Evolutionary conservation across 2,113 vertebrate genomes (phyloP).

Genomic region (Trichechus manatus): DNA sequence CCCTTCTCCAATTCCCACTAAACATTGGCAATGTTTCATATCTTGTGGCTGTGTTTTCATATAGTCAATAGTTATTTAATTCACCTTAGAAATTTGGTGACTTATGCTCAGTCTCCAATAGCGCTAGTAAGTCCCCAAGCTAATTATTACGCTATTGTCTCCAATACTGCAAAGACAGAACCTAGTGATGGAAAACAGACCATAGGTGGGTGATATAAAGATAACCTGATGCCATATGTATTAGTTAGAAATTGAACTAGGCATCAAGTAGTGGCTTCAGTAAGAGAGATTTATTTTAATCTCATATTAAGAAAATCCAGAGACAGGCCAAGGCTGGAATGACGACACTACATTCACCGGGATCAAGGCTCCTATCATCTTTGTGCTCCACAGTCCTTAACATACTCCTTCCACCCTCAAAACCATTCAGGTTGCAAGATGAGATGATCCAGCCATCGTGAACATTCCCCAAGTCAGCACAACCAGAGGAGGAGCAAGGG

Average conservation of each 20-base stretch:
- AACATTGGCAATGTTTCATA: not conserved
- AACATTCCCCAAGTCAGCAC: not conserved
- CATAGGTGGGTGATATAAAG: not conserved
- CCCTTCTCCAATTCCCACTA: not conserved
- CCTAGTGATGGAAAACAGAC: not conserved
- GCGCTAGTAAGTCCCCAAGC: not conserved
- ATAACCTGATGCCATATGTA: not conserved
- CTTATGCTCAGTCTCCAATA: not conserved
- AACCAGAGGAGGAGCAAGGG: not conserved
- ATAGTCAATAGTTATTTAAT: not conserved
- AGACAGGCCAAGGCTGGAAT: not conserved
- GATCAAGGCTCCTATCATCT: not conserved
- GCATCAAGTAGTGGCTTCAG: not conserved
- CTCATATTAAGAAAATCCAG: slow-evolving; percentile 25
- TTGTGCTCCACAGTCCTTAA: not conserved
- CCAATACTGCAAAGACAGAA: not conserved
- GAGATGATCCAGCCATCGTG: not conserved
- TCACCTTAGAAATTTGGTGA: slow-evolving; percentile 32
- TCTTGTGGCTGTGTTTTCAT: not conserved
- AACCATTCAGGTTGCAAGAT: not conserved
- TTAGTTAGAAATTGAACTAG: slow-evolving; percentile 23
- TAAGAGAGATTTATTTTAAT: slow-evolving; percentile 18
- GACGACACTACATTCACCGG: not conserved
- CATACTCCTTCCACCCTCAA: not conserved
- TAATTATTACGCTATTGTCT: not conserved